Evolutionary conservation across 2,113 vertebrate genomes (phyloP).

Genomic region (Prionailurus bengalensis): DNA sequence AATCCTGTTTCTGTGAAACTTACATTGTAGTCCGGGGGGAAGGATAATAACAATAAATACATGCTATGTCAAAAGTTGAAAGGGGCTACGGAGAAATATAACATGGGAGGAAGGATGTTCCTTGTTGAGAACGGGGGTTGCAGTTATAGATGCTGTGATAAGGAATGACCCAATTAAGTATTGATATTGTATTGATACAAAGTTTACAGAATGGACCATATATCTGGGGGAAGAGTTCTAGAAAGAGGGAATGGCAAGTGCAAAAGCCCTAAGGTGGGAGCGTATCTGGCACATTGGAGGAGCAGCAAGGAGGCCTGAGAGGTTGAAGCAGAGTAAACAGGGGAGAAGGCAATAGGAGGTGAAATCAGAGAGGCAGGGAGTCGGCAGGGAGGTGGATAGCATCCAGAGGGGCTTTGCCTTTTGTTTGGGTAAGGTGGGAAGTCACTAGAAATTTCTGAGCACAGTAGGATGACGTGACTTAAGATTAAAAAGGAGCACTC

Average conservation of each 20-base stretch:
- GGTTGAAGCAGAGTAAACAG: background rate
- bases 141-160: background rate
- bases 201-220: background rate
- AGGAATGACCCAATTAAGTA: background rate
- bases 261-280: background rate
- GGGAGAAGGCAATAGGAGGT: background rate
- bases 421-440: background rate
- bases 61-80: background rate
- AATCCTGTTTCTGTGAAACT: background rate
- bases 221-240: background rate
- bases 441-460: background rate
- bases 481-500: background rate
- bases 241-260: background rate
- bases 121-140: background rate
- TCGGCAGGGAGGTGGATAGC: background rate
- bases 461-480: background rate
- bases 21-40: background rate
- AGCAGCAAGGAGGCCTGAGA: background rate
- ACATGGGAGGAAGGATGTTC: background rate
- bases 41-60: background rate
- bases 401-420: background rate
- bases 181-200: background rate
- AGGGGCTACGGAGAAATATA: background rate
- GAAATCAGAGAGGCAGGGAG: background rate
- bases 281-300: background rate